Conservation (phyloP, 2,888 invertebrate species). For the Girardia tigrina region DNA sequence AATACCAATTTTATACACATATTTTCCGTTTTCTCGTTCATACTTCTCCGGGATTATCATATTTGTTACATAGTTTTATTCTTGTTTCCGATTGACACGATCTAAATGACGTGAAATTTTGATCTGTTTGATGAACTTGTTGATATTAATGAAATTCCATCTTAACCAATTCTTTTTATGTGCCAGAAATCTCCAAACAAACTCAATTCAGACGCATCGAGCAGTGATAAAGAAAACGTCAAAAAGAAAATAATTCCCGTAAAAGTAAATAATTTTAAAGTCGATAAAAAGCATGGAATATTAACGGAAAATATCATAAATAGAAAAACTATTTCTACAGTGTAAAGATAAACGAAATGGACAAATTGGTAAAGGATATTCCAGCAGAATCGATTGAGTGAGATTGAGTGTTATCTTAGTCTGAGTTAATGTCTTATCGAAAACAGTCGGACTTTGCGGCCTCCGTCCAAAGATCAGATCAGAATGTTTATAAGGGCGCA, state of each 20-base stretch:
- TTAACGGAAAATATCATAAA: no score
- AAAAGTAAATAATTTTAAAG: not conserved
- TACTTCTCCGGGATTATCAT: no score
- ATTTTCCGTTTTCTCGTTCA: no score
- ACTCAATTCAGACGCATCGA: not conserved
- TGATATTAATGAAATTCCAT: no score
- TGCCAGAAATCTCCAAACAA: not conserved
- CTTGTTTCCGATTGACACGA: no score
- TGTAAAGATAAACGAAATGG: slow-evolving; percentile 4
- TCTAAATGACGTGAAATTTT: no score
- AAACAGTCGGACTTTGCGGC: slow-evolving; percentile 43
- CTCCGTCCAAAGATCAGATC: slow-evolving; percentile 48
- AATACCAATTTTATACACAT: no score
- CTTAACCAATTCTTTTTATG: no score
- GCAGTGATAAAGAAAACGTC: slow-evolving; percentile 24
- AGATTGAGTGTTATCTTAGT: slow-evolving; percentile 37
- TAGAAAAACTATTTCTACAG: slow-evolving; percentile 30
- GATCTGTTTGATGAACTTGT: no score
- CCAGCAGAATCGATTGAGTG: slow-evolving; percentile 45
- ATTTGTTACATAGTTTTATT: no score
- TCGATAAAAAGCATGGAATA: no score
- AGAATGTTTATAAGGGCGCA: slow-evolving; percentile 48
- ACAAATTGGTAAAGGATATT: slow-evolving; percentile 46
- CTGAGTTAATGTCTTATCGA: not conserved
- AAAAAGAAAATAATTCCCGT: not conserved